A percentile compares a stretch with the other conserved stretches of the same genome.
Evolutionary conservation across 1,140 invertebrate genomes (phyloP).

Genomic region (Drosophila willistoni): DNA sequence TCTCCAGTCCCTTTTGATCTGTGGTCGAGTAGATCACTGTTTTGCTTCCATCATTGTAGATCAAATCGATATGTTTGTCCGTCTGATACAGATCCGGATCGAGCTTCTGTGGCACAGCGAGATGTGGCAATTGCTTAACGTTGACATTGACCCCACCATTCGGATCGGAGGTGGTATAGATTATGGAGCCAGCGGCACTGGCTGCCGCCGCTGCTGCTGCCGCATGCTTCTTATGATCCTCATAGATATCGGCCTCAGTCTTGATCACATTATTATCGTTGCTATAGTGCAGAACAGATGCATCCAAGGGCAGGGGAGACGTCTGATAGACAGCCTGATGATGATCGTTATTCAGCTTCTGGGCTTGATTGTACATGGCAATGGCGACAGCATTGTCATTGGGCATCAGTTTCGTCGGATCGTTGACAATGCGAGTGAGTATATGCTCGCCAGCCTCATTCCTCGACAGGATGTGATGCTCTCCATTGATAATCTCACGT

Average conservation of each 20-base stretch:
- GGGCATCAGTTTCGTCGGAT: slow-evolving; percentile 81
- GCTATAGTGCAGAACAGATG: slow-evolving; percentile 77
- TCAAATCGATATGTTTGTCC: slow-evolving; percentile 87
- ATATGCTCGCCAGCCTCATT: slow-evolving; percentile 83
- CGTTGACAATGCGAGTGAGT: slow-evolving; percentile 82
- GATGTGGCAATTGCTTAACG: slow-evolving; percentile 85
- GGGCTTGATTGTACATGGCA: slow-evolving; percentile 81
- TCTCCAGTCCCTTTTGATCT: slow-evolving; percentile 84
- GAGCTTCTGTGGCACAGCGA: slow-evolving; percentile 80
- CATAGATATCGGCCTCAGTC: slow-evolving; percentile 79
- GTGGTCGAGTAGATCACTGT: slow-evolving; percentile 91
- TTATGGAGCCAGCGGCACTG: slow-evolving; percentile 69
- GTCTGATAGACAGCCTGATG: slow-evolving; percentile 74
- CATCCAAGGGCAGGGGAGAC: slow-evolving; percentile 73
- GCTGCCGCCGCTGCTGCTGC: slow-evolving; percentile 47
- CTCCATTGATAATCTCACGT: slow-evolving; percentile 82
- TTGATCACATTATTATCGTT: slow-evolving; percentile 75
- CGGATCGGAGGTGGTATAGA: slow-evolving; percentile 79
- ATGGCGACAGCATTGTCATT: slow-evolving; percentile 80
- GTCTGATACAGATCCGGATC: slow-evolving; percentile 76
- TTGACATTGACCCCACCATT: slow-evolving; percentile 83
- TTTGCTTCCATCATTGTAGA: slow-evolving; percentile 92
- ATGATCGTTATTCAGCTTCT: slow-evolving; percentile 79
- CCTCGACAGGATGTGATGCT: slow-evolving; percentile 82
- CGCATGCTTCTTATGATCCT: slow-evolving; percentile 79